phyloP scores from a whole-genome alignment of 2,113 vertebrate species.

The Mustela lutreola region DNA sequence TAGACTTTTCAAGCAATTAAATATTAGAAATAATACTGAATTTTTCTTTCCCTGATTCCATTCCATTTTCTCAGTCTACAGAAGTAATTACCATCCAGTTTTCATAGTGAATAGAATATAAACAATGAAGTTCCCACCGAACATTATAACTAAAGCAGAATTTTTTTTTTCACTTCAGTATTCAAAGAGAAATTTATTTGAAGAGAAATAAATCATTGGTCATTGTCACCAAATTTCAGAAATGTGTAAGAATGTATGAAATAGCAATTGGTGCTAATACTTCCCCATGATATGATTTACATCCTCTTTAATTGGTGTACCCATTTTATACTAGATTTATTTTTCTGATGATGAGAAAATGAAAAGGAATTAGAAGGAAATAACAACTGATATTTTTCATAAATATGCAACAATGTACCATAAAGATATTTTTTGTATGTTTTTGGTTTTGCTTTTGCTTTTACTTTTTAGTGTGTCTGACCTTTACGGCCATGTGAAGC shows the following conservation, averaged over 20 bases:
- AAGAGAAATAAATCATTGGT: background rate
- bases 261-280: background rate
- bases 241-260: background rate
- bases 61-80: background rate
- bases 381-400: background rate
- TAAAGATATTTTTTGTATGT: background rate
- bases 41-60: background rate
- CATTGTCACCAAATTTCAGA: background rate
- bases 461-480: background rate
- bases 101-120: background rate
- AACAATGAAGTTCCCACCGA: background rate
- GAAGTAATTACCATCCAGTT: background rate
- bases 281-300: background rate
- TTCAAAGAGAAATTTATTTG: background rate
- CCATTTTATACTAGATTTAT: background rate
- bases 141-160: background rate
- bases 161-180: background rate
- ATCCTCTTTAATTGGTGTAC: background rate
- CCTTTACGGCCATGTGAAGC: background rate
- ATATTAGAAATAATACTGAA: background rate
- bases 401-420: background rate
- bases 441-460: background rate
- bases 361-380: background rate
- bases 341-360: background rate
- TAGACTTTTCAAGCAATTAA: background rate